Evolutionary conservation across 2,888 invertebrate species (phyloP), one percentile per base, ranked within the genome.

Genomic region (Bugulina stolonifera): DNA sequence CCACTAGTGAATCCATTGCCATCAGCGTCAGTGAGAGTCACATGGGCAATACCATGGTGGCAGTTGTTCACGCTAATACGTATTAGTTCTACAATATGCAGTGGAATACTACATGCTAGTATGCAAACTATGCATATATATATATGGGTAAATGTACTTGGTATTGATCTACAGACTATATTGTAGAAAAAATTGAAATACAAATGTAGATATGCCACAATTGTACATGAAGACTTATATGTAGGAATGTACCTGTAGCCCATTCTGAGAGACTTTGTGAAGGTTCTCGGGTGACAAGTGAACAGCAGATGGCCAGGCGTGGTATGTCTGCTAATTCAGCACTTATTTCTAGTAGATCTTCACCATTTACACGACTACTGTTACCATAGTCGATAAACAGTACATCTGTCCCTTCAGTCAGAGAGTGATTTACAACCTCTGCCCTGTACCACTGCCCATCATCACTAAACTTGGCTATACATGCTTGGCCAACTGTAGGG

Each of bases 381-480:
- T 81, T 82, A 52, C 91, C 91, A 77, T 82, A 83, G 84, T 91
- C 91, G 0, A 90, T 87, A 73, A 89, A 86, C 74, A 84, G 81
- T 35, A 90, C 87, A 70, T 86, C 83, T 35, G 88, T 88, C 79
- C 77, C 84, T 1, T 81, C 77, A 0, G 82, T 83, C n/a, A n/a
- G n/a, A 23, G 83, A 80, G 0, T 87, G 79, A 58, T 88, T 86
- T 14, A 74, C 1, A 1, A 80, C 74, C 27, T 72, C 69, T 0
- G 77, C 80, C 10, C 82, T 73, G 73, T 80, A 81, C 82, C 82
- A 82, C 1, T 77, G 76, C 35, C 77, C 78, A 75, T 81, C 81
- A 32, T 79, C 80, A n/a, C 74, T 35, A 70, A 73, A 80, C 54
- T 76, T 73, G 0, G 79, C 79, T 23, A 79, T 78, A 72, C 79